Percentiles rank a stretch among this genome's conserved stretches.
Conservation (phyloP, 2,797 vertebrate species). For the Onychomys leucogaster region DNA sequence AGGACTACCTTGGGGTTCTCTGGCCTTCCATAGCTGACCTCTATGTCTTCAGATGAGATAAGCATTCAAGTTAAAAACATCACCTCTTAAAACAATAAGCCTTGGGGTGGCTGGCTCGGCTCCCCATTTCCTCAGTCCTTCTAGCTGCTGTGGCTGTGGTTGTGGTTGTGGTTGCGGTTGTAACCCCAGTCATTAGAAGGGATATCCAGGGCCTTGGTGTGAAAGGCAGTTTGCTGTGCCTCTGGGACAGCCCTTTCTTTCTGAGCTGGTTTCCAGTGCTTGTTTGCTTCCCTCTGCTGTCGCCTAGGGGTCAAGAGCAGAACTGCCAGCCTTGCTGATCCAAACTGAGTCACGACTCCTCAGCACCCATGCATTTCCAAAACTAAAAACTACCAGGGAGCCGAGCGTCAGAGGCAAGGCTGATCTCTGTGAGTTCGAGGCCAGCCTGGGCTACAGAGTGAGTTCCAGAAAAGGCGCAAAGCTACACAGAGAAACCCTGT, state of each 20-base stretch:
- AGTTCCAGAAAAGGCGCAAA: too few relatives aligned
- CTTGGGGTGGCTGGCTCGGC: background rate
- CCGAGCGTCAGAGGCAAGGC: too few relatives aligned
- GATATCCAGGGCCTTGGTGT: background rate
- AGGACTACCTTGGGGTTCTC: background rate
- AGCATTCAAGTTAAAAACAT: background rate
- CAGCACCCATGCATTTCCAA: background rate
- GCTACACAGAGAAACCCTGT: too few relatives aligned
- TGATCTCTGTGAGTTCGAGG: too few relatives aligned
- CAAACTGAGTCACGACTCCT: background rate
- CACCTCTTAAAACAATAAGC: background rate
- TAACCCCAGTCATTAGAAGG: background rate
- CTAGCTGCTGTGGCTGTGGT: background rate
- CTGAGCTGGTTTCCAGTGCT: background rate
- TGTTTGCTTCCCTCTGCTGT: conserved; percentile 75
- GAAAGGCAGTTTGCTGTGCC: background rate
- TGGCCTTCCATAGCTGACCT: too few relatives aligned
- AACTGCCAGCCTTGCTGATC: background rate
- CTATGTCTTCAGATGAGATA: background rate
- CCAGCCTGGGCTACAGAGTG: too few relatives aligned
- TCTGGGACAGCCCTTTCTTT: background rate
- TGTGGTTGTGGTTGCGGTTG: background rate
- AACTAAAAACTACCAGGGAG: background rate
- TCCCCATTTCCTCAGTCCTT: background rate
- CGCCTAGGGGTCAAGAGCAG: conserved; percentile 45